Evolutionary conservation across 2,888 invertebrate species (phyloP).

Genomic region (Colostygia pectinataria): DNA sequence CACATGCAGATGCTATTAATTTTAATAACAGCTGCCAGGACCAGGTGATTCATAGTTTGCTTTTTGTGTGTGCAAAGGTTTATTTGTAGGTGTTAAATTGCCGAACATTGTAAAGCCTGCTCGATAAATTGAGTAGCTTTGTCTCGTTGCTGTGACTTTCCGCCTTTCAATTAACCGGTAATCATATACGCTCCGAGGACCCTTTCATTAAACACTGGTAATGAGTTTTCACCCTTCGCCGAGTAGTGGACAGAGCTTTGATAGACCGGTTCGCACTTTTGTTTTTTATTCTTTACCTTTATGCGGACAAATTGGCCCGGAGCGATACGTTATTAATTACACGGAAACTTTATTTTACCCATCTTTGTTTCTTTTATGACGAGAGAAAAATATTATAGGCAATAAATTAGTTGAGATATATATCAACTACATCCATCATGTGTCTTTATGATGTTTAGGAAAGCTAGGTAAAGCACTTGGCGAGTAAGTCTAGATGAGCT

Average conservation of each 20-base stretch:
- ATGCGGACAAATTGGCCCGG: slow-evolving; percentile 57
- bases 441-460: not conserved
- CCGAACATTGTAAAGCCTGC: slow-evolving; percentile 32
- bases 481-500: too few relatives aligned
- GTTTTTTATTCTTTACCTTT: slow-evolving; percentile 58
- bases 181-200: slow-evolving; percentile 77
- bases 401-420: slow-evolving; percentile 2
- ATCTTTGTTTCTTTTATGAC: not conserved
- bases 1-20: slow-evolving; percentile 30
- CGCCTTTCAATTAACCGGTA: slow-evolving; percentile 80
- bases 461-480: too few relatives aligned
- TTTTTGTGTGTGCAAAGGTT: not conserved
- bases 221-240: slow-evolving; percentile 80
- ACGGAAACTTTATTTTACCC: slow-evolving; percentile 17
- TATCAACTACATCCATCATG: slow-evolving; percentile 1
- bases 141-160: slow-evolving; percentile 72
- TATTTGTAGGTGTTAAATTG: slow-evolving; percentile 17
- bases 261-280: slow-evolving; percentile 56
- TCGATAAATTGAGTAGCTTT: slow-evolving; percentile 64
- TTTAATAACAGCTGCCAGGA: slow-evolving; percentile 13
- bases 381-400: too few relatives aligned
- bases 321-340: slow-evolving; percentile 54
- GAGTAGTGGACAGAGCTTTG: slow-evolving; percentile 75
- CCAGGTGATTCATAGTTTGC: not conserved
- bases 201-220: slow-evolving; percentile 79